Evolutionary conservation across 2,888 invertebrate species (phyloP), one percentile per base, ranked within the genome.

Genomic region (Cerceris rybyensis): DNA sequence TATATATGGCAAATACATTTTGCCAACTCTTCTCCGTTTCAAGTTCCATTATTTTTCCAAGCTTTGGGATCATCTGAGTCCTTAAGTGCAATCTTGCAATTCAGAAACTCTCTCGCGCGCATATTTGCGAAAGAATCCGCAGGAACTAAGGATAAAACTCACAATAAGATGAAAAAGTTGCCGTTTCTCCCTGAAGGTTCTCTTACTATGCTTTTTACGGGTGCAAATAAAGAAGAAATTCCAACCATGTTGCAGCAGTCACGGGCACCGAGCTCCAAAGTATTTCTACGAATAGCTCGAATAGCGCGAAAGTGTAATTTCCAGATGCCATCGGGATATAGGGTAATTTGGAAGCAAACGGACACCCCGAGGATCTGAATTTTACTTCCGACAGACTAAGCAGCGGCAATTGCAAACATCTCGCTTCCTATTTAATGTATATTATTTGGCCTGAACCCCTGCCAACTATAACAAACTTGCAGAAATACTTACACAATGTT

Each of bases 271-370:
- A 55, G 55, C 42, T 49, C 39, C 58, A 46, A 58, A 67, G 67
- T 39, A 42, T 49, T 67, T 67, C 58, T 49, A 17, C 58, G 67
- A 67, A 67, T 67, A 49, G n/a, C 57, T 67, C 58, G 67, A 46
- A 67, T 67, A 67, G 39, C 67, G 58, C 28, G 49, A 67, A 67
- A 67, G 39, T 67, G 49, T 57, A 49, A 67, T 43, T 49, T 46
- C 46, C 28, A 46, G 49, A 67, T 67, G 58, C 58, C 14, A 14
- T 7, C 17, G 41, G 55, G 43, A 14, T 14, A 52, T 39, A 50
- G 13, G 13, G 49, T 16, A 46, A 61, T 50, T 50, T 50, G 50
- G 50, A n/a, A n/a, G 13, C n/a, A n/a, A n/a, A n/a, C 6, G 50
- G 50, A n/a, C n/a, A 50, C n/a, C n/a, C n/a, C n/a, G 46, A 46